phyloP scores from a whole-genome alignment of 2,113 vertebrate species.

The Corynorhinus townsendii region DNA sequence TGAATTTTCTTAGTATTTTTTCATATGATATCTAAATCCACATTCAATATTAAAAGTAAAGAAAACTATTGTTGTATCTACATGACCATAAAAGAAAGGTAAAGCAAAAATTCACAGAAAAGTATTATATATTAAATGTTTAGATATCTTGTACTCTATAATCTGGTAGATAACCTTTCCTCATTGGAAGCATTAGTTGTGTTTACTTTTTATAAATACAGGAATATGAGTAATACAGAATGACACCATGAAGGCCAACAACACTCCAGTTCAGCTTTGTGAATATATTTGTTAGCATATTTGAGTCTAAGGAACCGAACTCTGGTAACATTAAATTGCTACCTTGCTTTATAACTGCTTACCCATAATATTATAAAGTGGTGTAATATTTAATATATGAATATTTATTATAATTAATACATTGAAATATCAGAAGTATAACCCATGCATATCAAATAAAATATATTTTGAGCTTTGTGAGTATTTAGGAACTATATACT shows the following conservation, averaged over 20 bases:
- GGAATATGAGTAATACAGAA: background rate
- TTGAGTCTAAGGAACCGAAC: background rate
- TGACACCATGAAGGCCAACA: background rate
- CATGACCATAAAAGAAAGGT: background rate
- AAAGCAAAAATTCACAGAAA: background rate
- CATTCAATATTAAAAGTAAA: conserved; percentile 32
- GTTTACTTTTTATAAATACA: background rate
- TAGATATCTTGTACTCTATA: background rate
- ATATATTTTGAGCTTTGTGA: background rate
- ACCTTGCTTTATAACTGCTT: background rate
- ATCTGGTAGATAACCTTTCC: background rate
- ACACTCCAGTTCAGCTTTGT: background rate
- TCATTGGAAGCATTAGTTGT: background rate
- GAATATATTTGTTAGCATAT: background rate
- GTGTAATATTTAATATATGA: background rate
- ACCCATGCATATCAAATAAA: background rate
- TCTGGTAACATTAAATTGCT: background rate
- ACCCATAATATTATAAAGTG: background rate
- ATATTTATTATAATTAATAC: background rate
- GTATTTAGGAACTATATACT: background rate
- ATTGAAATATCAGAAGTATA: background rate
- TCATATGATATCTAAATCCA: background rate
- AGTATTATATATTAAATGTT: background rate
- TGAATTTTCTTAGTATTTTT: background rate
- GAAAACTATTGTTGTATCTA: background rate